Percentiles rank a stretch among this genome's conserved stretches.
These are phyloP conservation scores for Theonella swinhoei DNA, from an alignment of 37 sponge, comb jelly and placozoan genomes.

Conservation along the genomic window DNA sequence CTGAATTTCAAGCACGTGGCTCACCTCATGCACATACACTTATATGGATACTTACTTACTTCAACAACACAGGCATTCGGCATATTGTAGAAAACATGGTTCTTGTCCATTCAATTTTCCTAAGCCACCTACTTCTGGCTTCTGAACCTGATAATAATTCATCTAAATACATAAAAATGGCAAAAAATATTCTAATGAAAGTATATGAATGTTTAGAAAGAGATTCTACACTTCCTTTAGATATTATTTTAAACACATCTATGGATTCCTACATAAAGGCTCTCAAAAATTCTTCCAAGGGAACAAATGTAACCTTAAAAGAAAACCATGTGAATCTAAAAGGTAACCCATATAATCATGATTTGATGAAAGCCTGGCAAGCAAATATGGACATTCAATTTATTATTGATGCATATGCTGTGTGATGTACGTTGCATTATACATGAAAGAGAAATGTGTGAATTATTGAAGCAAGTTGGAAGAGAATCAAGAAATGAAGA, in stretches of 20 bases:
- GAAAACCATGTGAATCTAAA: constrained; percentile 2
- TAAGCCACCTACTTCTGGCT: not conserved
- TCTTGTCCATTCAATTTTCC: constrained; percentile 34
- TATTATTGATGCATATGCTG: constrained; percentile 35
- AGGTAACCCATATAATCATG: constrained; percentile 25
- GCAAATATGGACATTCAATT: constrained; percentile 57
- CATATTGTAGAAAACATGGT: constrained; percentile 15
- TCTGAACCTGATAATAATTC: not conserved
- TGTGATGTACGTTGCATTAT: constrained; percentile 34
- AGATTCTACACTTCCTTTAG: not conserved
- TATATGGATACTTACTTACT: constrained; percentile 20
- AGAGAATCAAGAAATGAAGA: constrained; percentile 2
- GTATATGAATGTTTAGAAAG: not conserved
- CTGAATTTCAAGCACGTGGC: constrained; percentile 51
- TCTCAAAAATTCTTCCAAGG: not conserved
- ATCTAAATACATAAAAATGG: not conserved
- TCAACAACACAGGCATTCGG: constrained; percentile 18
- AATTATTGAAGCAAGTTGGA: constrained; percentile 20
- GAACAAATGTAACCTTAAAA: not conserved
- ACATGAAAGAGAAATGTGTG: constrained; percentile 14
- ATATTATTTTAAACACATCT: not conserved
- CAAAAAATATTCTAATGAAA: not conserved
- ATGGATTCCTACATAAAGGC: not conserved
- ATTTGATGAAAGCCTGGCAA: constrained; percentile 31
- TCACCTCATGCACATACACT: constrained; percentile 47